Evolutionary conservation across 2,888 invertebrate genomes (phyloP), one percentile per base, ranked within the genome.

Genomic region (Meiosimyza platycephala): DNA sequence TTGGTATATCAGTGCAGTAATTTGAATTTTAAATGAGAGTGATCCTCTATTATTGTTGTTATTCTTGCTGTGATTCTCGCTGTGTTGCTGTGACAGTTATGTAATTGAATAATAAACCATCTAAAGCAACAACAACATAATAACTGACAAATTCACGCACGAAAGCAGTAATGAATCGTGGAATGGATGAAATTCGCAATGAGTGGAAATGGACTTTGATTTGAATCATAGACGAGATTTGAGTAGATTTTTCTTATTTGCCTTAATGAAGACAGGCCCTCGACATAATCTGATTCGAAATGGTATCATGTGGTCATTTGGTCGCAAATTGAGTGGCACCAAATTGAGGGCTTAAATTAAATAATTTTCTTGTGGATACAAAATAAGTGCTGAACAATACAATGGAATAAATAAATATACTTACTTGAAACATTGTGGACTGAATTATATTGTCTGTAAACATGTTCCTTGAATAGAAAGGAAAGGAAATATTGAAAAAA

Each of bases 361-460:
- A 62, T 62, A 60, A 70, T 62, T 70, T 18, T 11, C 28, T 66
- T 16, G 40, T 11, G 9, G 3, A 63, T 48, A n/a, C 16, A n/a
- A 11, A 47, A 7, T 16, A 48, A 62, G 12, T 62, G 13, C 48
- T 18, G 18, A 16, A 6, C 47, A 47, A n/a, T 40, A 48, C 6
- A 47, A 63, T 48, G n/a, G 18, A 18, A 40, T 18, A 15, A 18
- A 6, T 16, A 7, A 47, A 11, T 48, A 18, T 59, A 82, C 89
- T 87, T 87, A 92, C 92, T 87, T 94, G 93, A 54, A 92, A 90
- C 81, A 96, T 92, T 77, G 95, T 93, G 13, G 97, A 95, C 84
- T 96, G 94, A 47, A 95, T 91, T 75, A 97, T 89, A 88, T 97
- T 97, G 80, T 95, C 95, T 47, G 97, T 96, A 84, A 98, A 97